Base-by-base conservation (phyloP, 2,113 vertebrate species). In the Caranx melampygus region DNA sequence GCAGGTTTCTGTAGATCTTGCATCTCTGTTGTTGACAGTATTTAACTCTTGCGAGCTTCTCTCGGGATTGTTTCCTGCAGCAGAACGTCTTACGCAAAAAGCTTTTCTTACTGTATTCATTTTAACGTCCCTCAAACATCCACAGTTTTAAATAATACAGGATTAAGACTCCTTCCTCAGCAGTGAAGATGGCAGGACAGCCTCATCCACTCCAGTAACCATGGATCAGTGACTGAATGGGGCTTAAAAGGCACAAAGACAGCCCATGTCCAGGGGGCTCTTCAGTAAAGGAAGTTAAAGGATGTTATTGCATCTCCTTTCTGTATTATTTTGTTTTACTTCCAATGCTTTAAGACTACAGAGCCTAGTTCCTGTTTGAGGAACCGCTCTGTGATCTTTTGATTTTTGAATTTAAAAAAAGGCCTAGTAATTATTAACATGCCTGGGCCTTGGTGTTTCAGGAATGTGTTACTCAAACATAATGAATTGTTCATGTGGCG, bases 1-100 rank as follows among this genome's bases (percentile, higher is more conserved):
- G 3, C 55, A 51, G 62, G 75, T 78, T 80, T 84, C 12, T 26
- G 26, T 57, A 14, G 34, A 67, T 59, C 57, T 55, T 62, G 26
- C 26, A 26, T 26, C 26, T 26, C 26, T 26, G 26, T 26, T 26
- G 26, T 26, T 26, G 26, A 26, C 26, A 26, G 26, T 26, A 26
- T 26, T 26, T 26, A 26, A 26, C 26, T 26, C 26, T 26, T 26
- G 26, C 26, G 14, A 60, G 34, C 15, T 60, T 35, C 10, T 34
- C 15, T 54, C 34, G 34, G 8, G 13, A 26, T 60, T 57, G 21
- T 45, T 66, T 80, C 34, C 59, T 83, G 37, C 37, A 51, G 70
- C 20, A 52, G 16, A 82, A 71, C 18, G 34, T 71, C 8, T 13
- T 49, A 16, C 2, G 20, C 6, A 21, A 6, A n/a, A 13, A 73